Evolutionary conservation across 2,113 vertebrate genomes (phyloP).

Genomic region (Pangasianodon hypophthalmus): DNA sequence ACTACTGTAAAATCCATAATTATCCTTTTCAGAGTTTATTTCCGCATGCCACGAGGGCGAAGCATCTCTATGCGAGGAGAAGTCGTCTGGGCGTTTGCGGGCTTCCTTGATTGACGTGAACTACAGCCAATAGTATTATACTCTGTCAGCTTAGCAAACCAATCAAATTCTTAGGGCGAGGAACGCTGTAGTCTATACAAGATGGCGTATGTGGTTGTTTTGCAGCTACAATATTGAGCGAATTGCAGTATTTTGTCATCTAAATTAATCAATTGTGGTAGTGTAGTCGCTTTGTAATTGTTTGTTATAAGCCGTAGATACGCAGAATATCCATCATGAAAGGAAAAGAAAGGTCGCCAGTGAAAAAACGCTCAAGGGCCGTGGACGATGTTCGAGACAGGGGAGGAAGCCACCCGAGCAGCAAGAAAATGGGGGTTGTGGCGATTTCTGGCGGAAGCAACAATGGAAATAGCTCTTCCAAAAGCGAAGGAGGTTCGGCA

Average conservation of each 20-base stretch:
- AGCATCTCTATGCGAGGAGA: not conserved
- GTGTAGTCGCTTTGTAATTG: conserved; percentile 2
- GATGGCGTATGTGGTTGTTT: conserved; percentile 79
- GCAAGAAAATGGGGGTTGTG: conserved; percentile 87
- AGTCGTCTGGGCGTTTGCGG: conserved; percentile 19
- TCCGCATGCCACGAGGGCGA: conserved; percentile 39
- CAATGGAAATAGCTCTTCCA: conserved; percentile 78
- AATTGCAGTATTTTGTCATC: conserved; percentile 20
- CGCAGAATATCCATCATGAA: conserved; percentile 78
- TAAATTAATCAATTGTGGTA: conserved; percentile 5
- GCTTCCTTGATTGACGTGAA: conserved; percentile 47
- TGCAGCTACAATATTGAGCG: conserved; percentile 71
- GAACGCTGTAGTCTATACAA: conserved; percentile 67
- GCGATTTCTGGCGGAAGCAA: conserved; percentile 76
- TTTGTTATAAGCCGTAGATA: conserved; percentile 27
- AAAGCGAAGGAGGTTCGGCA: conserved; percentile 78
- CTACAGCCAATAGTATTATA: conserved; percentile 40
- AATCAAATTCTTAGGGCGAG: conserved; percentile 65
- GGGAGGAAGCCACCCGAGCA: conserved; percentile 82
- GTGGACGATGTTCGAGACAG: conserved; percentile 84
- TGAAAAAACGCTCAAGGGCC: conserved; percentile 92
- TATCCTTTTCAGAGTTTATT: not conserved
- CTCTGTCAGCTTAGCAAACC: conserved; percentile 62
- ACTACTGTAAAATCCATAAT: not conserved
- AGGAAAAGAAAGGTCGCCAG: conserved; percentile 93